Base-by-base conservation (phyloP, 2,888 invertebrate species). In the Thereva unica region DNA sequence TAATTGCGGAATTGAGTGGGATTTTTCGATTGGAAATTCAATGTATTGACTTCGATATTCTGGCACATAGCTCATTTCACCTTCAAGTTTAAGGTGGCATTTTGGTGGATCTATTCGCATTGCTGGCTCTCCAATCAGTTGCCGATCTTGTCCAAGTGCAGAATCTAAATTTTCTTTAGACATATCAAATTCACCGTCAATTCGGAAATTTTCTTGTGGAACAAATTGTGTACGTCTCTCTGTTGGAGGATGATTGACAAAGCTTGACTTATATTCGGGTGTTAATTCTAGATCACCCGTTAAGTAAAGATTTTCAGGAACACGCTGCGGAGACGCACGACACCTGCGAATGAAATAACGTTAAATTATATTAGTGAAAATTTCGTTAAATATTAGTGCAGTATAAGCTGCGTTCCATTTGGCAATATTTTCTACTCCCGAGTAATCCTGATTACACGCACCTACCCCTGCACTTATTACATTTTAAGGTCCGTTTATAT, bases 1-100 rank as follows among this genome's bases (percentile, higher is more conserved):
- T 54, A 78, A 72, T 70, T 81, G 81, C 1, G 81, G 81, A 71
- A 81, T 81, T 9, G 80, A 80, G 47, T 78, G 78, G 1, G 80
- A 79, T 70, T 78, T 79, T 65, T 78, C 80, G 40, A 77, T 74
- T 59, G 77, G 75, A 68, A 76, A 77, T 67, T 77, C 73, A n/a
- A 78, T 75, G 67, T 71, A 81, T 70, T 81, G 78, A 1, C 77
- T 75, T 50, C 72, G 75, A 68, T 80, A 80, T 67, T 81, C 81
- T 5, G 80, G 79, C 0, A 80, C 78, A 7, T 73, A 73, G 4
- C 59, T 56, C 42, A 71, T 64, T 40, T 73, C 72, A 49, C 67
- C 72, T 59, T 73, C 72, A 4, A 73, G 61, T 3, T 69, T 73
- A 4, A 71, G 72, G 47, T 75, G 73, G 6, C 74, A 74, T 69